These are phyloP conservation scores for Coelopa frigida DNA, from an alignment of 1,140 invertebrate genomes.

Conservation along the genomic window DNA sequence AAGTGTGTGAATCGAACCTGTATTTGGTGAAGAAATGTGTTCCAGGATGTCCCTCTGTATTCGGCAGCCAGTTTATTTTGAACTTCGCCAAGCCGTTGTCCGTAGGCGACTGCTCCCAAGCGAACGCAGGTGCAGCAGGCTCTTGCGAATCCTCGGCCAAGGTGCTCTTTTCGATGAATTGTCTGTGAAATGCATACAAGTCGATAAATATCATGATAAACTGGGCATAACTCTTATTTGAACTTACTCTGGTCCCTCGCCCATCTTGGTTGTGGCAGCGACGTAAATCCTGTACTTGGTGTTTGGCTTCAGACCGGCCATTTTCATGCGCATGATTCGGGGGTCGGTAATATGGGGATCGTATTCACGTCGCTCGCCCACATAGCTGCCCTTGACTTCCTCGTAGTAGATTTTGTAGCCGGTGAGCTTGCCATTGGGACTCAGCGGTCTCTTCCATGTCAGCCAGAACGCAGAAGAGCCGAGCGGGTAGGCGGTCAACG, in stretches of 20 bases:
- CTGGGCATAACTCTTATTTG: neutral
- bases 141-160: constrained; percentile 51
- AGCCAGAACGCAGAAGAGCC: constrained; percentile 83
- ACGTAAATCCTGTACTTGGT: constrained; percentile 87
- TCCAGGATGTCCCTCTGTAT: constrained; percentile 57
- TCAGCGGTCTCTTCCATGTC: constrained; percentile 85
- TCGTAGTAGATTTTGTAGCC: constrained; percentile 91
- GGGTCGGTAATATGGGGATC: constrained; percentile 71
- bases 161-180: constrained; percentile 74
- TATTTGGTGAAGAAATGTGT: constrained; percentile 88
- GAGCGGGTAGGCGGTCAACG: constrained; percentile 71
- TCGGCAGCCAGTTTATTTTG: constrained; percentile 74
- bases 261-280: constrained; percentile 72
- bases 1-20: constrained; percentile 40
- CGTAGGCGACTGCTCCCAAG: constrained; percentile 58
- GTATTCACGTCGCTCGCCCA: constrained; percentile 62
- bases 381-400: constrained; percentile 63
- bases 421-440: constrained; percentile 86
- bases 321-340: constrained; percentile 67
- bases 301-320: constrained; percentile 73
- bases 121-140: constrained; percentile 72
- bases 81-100: constrained; percentile 69
- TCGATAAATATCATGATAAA: neutral
- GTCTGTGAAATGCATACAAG: constrained; percentile 46
- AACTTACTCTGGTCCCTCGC: constrained; percentile 68